A percentile compares a stretch with the other conserved stretches of the same genome.
phyloP scores from a whole-genome alignment of 2,888 invertebrate species.

The Lasioglossum zephyrum region DNA sequence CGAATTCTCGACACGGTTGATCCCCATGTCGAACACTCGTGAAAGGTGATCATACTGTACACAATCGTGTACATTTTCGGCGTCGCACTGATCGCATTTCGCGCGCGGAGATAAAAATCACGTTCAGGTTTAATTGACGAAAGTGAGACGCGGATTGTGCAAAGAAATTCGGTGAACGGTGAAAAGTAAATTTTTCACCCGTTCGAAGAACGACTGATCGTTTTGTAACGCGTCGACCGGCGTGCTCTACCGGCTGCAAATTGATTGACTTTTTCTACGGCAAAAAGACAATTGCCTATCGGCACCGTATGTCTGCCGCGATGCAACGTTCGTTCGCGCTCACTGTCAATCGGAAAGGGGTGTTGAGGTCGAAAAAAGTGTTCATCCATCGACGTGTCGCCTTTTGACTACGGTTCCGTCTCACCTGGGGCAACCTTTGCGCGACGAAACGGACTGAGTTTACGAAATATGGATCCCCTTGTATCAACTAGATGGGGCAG shows the following conservation, averaged over 20 bases:
- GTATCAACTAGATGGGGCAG: constrained; percentile 54
- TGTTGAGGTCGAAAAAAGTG: background rate
- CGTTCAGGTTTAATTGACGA: constrained; percentile 29
- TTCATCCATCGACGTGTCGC: background rate
- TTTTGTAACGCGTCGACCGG: constrained; percentile 45
- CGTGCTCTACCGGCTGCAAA: constrained; percentile 30
- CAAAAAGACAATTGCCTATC: constrained; percentile 11
- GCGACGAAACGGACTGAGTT: constrained; percentile 53
- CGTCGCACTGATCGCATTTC: background rate
- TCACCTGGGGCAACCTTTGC: background rate
- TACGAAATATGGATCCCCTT: constrained; percentile 75
- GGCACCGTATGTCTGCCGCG: constrained; percentile 10
- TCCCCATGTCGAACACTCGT: background rate
- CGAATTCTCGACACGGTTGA: constrained; percentile 37
- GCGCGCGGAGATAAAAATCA: background rate
- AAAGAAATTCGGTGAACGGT: constrained; percentile 52
- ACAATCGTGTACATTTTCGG: background rate
- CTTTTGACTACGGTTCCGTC: background rate
- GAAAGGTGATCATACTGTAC: background rate
- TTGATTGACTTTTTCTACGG: constrained; percentile 50
- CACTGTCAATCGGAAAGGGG: constrained; percentile 7
- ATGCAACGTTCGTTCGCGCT: constrained; percentile 10
- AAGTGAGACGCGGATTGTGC: constrained; percentile 36
- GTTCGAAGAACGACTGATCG: background rate
- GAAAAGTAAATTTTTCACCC: constrained; percentile 40